Conservation (phyloP, 2,113 vertebrate genomes). For the Oryzias melastigma region DNA sequence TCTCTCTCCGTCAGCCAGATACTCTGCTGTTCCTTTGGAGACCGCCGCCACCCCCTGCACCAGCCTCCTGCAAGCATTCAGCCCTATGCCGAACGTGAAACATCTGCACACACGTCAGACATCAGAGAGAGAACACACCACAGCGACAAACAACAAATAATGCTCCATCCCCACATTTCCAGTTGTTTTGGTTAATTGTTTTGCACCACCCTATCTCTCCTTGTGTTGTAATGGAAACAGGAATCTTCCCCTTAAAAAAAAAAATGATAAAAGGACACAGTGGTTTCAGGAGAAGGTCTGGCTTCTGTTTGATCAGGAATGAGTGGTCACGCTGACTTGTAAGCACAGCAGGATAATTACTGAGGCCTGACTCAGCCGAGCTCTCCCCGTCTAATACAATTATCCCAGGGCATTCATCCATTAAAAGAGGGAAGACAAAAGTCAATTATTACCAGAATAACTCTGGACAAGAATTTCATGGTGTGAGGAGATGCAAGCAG, state of each 20-base stretch:
- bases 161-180: not conserved
- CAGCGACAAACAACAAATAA: not conserved
- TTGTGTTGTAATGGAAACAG: slow-evolving; percentile 29
- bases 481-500: slow-evolving; percentile 15
- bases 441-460: slow-evolving; percentile 49
- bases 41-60: slow-evolving; percentile 83
- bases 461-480: slow-evolving; percentile 35
- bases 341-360: slow-evolving; percentile 34
- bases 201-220: slow-evolving; percentile 10
- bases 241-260: slow-evolving; percentile 7
- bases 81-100: slow-evolving; percentile 91
- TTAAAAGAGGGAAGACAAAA: slow-evolving; percentile 52
- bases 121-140: not conserved
- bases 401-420: slow-evolving; percentile 38
- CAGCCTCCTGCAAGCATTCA: slow-evolving; percentile 84
- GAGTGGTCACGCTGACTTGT: slow-evolving; percentile 32
- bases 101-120: slow-evolving; percentile 78
- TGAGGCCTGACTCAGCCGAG: slow-evolving; percentile 24
- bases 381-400: slow-evolving; percentile 50
- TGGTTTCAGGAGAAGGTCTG: slow-evolving; percentile 12
- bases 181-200: slow-evolving; percentile 21
- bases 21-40: slow-evolving; percentile 87
- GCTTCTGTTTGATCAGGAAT: slow-evolving; percentile 25
- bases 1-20: slow-evolving; percentile 86
- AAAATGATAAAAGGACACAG: slow-evolving; percentile 25